phyloP scores from a whole-genome alignment of 2,797 vertebrate species.

The Myotis daubentonii region DNA sequence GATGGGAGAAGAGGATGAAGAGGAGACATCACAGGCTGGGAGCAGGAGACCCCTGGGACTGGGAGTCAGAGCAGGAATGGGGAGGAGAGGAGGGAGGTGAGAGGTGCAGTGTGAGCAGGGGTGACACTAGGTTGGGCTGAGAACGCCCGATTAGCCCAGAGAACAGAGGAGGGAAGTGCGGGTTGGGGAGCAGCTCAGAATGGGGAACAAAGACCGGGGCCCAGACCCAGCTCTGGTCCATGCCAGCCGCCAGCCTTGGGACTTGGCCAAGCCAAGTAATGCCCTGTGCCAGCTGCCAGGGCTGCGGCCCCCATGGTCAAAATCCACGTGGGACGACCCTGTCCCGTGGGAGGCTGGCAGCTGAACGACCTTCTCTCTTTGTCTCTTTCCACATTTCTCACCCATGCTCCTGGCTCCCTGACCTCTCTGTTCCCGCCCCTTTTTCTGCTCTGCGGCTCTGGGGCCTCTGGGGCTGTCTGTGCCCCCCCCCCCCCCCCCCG shows the following conservation, averaged over 20 bases:
- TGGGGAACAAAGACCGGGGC: not conserved
- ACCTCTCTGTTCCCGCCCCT: not conserved
- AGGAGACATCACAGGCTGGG: fast-evolving
- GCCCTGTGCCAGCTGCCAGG: not conserved
- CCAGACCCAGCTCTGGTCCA: not conserved
- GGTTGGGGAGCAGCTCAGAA: not conserved
- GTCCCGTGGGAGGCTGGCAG: fast-evolving
- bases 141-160: no score
- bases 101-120: fast-evolving
- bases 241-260: fast-evolving
- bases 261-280: not conserved
- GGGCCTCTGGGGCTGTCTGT: not conserved
- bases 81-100: not conserved
- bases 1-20: not conserved
- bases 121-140: not conserved
- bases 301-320: no score
- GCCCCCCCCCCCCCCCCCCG: fast-evolving
- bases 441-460: not conserved
- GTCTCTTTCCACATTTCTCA: not conserved
- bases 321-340: not conserved
- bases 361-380: not conserved
- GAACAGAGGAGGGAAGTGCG: not conserved
- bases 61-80: not conserved
- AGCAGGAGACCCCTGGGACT: not conserved
- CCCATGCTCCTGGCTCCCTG: not conserved